phyloP scores from a whole-genome alignment of 2,888 invertebrate species.

The Pycnomerus fuliginosus region DNA sequence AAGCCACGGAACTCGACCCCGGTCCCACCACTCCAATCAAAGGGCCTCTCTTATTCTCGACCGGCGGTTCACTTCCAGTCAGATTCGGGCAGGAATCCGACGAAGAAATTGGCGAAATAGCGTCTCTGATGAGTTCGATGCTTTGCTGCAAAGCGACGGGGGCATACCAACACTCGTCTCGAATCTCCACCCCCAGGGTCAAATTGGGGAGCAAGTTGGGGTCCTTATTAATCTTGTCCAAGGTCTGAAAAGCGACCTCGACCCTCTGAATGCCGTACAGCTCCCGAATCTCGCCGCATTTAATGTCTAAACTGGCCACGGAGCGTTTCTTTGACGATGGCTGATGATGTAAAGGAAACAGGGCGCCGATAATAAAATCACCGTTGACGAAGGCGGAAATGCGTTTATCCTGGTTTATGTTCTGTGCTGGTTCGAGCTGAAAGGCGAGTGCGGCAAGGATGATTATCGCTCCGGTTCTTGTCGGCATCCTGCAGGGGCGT shows the following conservation, averaged over 20 bases:
- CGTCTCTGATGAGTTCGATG: conserved; percentile 72
- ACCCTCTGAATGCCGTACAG: conserved; percentile 75
- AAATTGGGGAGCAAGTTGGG: conserved; percentile 58
- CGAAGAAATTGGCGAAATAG: conserved; percentile 55
- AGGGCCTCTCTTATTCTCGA: conserved; percentile 44
- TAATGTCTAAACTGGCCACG: conserved; percentile 44
- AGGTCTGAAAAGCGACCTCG: conserved; percentile 62
- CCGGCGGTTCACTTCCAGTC: conserved; percentile 5
- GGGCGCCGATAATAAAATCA: conserved; percentile 60
- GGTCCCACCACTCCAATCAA: conserved; percentile 74
- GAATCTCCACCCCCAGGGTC: conserved; percentile 66
- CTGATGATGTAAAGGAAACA: conserved; percentile 58
- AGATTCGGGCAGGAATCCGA: conserved; percentile 17
- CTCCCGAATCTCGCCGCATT: conserved; percentile 66
- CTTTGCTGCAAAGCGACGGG: conserved; percentile 77
- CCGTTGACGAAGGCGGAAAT: conserved; percentile 57
- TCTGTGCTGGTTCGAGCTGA: not conserved
- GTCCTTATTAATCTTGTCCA: conserved; percentile 65
- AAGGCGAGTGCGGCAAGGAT: conserved; percentile 4
- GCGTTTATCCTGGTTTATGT: conserved; percentile 36
- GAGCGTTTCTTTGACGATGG: conserved; percentile 41
- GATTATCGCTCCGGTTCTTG: not conserved
- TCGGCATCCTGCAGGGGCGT: conserved; percentile 7
- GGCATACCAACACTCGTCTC: conserved; percentile 82
- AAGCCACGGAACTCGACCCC: conserved; percentile 70